A percentile compares a stretch with the other conserved stretches of the same genome.
phyloP scores from a whole-genome alignment of 2,888 invertebrate genomes.

The Andrena chrysosceles region DNA sequence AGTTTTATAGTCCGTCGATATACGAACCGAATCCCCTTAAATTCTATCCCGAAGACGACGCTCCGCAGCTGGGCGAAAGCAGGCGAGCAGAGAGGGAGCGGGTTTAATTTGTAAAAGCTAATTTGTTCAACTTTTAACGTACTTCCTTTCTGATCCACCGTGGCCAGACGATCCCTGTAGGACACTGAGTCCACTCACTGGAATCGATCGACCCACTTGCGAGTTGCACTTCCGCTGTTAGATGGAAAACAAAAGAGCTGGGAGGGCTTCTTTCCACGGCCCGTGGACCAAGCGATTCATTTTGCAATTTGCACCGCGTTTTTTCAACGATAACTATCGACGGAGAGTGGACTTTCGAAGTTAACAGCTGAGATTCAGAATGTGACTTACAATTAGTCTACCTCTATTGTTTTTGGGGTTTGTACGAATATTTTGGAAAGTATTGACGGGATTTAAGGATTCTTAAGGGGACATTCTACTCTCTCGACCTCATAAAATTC shows the following conservation, averaged over 20 bases:
- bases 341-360: not conserved
- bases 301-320: slow-evolving; percentile 16
- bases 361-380: slow-evolving; percentile 1
- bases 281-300: slow-evolving; percentile 5
- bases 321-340: not conserved
- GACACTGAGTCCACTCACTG: slow-evolving; percentile 31
- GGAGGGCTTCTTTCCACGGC: not conserved
- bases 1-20: slow-evolving; percentile 78
- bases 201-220: slow-evolving; percentile 44
- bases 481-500: no score
- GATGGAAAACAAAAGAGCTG: slow-evolving; percentile 7
- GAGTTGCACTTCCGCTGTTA: not conserved
- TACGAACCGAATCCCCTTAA: slow-evolving; percentile 74
- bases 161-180: slow-evolving; percentile 9
- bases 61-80: slow-evolving; percentile 32
- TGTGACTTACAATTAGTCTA: not conserved
- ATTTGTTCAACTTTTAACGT: slow-evolving; percentile 81
- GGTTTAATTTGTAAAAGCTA: slow-evolving; percentile 83
- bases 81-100: slow-evolving; percentile 37
- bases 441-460: not conserved
- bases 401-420: not conserved
- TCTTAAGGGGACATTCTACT: no score
- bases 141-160: slow-evolving; percentile 16
- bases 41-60: slow-evolving; percentile 54
- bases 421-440: not conserved